A percentile compares a stretch with the other conserved stretches of the same genome.
These are phyloP conservation scores for Polietes domitor DNA, from an alignment of 2,888 invertebrate species.

Conservation along the genomic window DNA sequence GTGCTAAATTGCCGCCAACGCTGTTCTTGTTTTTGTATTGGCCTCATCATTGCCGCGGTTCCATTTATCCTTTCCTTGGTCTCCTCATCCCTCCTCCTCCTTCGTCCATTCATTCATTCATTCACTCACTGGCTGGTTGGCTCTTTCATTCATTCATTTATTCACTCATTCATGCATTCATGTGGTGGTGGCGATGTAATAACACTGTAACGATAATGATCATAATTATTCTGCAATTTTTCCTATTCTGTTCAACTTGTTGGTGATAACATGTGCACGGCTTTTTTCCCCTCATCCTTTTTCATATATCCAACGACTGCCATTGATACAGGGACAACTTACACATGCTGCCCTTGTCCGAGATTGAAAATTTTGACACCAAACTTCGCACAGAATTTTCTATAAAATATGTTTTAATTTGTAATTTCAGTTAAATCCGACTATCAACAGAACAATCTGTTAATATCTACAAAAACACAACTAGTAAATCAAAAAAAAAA, in stretches of 20 bases:
- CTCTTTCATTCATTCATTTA: not conserved
- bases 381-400: too few relatives aligned
- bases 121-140: not conserved
- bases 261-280: constrained; percentile 1
- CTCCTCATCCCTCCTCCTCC: not conserved
- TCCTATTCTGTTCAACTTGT: not conserved
- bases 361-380: too few relatives aligned
- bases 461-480: too few relatives aligned
- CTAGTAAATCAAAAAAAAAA: too few relatives aligned
- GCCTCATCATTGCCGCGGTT: not conserved
- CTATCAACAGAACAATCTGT: too few relatives aligned
- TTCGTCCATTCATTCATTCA: not conserved
- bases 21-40: not conserved
- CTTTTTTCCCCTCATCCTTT: not conserved
- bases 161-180: constrained; percentile 9
- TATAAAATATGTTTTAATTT: too few relatives aligned
- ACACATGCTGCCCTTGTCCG: too few relatives aligned
- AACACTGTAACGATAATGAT: constrained; percentile 6
- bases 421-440: too few relatives aligned
- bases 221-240: constrained; percentile 16
- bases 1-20: constrained; percentile 41
- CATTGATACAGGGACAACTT: too few relatives aligned
- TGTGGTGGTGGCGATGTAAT: constrained; percentile 19
- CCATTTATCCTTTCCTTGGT: not conserved
- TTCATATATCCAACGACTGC: too few relatives aligned